These are phyloP conservation scores for Acheta domesticus DNA, from an alignment of 2,888 invertebrate genomes.

Conservation along the genomic window DNA sequence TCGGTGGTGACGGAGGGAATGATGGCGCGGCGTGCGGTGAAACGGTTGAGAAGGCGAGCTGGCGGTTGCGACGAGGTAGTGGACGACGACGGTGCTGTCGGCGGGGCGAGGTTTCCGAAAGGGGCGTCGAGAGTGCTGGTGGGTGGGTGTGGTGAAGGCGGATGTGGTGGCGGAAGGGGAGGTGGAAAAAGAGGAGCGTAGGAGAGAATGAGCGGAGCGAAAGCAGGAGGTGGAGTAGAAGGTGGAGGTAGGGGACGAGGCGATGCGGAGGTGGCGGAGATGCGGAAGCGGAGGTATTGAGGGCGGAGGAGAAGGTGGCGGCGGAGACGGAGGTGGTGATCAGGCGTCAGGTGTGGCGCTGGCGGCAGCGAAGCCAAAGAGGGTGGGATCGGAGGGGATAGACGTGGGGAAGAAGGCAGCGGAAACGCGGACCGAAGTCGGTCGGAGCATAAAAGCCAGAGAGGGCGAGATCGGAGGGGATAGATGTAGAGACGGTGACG, in stretches of 20 bases:
- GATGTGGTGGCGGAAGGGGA: neutral
- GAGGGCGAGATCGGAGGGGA: neutral
- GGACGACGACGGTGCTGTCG: neutral
- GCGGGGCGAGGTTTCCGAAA: neutral
- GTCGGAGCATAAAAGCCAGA: too few species aligned
- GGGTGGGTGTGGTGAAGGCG: neutral
- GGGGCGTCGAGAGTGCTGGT: neutral
- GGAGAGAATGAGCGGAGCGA: neutral
- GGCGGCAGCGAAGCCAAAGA: too few species aligned
- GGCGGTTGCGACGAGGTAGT: neutral
- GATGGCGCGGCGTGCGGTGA: neutral
- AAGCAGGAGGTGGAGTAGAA: neutral
- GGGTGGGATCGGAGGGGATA: too few species aligned
- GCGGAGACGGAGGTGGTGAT: too few species aligned
- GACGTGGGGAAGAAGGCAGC: too few species aligned
- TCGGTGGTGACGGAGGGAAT: too few species aligned
- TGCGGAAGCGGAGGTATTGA: too few species aligned
- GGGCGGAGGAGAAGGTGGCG: neutral
- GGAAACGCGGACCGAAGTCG: too few species aligned
- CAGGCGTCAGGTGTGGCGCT: too few species aligned
- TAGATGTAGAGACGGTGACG: neutral
- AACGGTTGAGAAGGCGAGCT: neutral
- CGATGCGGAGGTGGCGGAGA: too few species aligned
- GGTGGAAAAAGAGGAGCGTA: too few species aligned
- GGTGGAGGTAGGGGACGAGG: too few species aligned